Base-by-base conservation (phyloP, 2,113 vertebrate species). In the Caretta caretta region DNA sequence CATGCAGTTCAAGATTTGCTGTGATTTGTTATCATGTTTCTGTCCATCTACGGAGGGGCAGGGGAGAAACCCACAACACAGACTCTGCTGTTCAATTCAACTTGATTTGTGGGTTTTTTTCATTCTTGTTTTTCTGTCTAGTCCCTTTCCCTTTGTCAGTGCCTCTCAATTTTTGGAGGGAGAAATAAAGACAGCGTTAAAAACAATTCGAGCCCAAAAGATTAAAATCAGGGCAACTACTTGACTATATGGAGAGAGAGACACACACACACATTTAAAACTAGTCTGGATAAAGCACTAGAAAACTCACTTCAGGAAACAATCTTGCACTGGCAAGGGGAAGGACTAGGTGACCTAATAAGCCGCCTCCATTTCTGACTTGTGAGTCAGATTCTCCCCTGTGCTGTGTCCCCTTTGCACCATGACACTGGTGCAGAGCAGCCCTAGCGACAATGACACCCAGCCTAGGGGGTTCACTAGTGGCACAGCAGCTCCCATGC, bases 11-110 rank as follows among this genome's bases (percentile, higher is more conserved):
- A 35, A 92, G 42, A 80, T 85, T 80, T 13, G 85, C 69, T 90
- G 57, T 85, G 35, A 38, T 95, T 93, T 72, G 53, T 92, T 88
- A 57, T 90, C 42, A 57, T 87, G 72, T 96, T 97, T 80, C 89
- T 86, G 79, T 91, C 87, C 24, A n/a, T 87, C 90, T 76, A n/a
- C 35, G 49, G 54, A n/a, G 4, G 5, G 5, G 12, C 27, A 82
- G 87, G 97, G 86, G 81, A 38, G 83, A n/a, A 94, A 42, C 54
- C 84, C 87, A 50, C 16, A 87, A 27, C 27, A 50, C n/a, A 93
- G 49, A 80, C 89, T 82, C 49, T 0, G 0, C 57, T 80, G 12
- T 90, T 95, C 50, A 14, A 49, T 90, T 95, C 50, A 14, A 49
- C 19, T 81, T 24, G 78, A 20, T 90, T 91, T 94, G 62, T 92